Evolutionary conservation across 2,888 invertebrate species (phyloP), one percentile per base, ranked within the genome.

Genomic region (Orthosia cruda): DNA sequence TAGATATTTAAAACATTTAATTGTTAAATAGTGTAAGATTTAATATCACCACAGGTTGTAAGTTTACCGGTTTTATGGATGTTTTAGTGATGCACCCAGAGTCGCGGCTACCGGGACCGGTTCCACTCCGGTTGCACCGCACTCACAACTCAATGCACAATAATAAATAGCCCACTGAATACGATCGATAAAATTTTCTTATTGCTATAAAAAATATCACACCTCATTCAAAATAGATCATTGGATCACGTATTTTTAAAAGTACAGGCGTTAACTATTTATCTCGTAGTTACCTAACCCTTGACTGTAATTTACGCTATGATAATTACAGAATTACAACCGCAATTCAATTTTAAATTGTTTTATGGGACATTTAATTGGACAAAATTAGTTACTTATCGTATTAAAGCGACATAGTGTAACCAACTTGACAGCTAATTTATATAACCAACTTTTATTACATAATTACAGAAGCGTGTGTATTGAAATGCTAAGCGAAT

Each of bases 1-100:
- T 61, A 61, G 40, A 9, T 52, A 57, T 70, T 62, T 15, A 62
- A 74, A 50, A 50, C 20, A 12, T 32, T 63, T 52, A 32, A 70
- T 67, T 77, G 49, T 66, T 61, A 52, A 54, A 66, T 40, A 79
- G 64, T 67, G 66, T 63, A 74, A 70, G 54, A 70, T 72, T 79
- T 66, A 73, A 79, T 70, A 65, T 58, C 69, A 67, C n/a, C 67
- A 58, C 54, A 47, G 52, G 67, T 67, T 83, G 77, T 80, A 85
- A 74, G 87, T 80, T 92, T 93, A 94, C 93, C 93, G 93, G 94
- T 94, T 94, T 92, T 91, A 88, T 79, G 65, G 69, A 71, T 89
- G 92, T 92, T 93, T 92, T 93, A 93, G 91, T 91, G 87, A 85
- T 85, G 84, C 81, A 83, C 64, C 64, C 62, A 68, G 49, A 71